A percentile compares a stretch with the other conserved stretches of the same genome.
Conservation (phyloP, 2,797 vertebrate genomes). For the Gobionotothen gibberifrons region DNA sequence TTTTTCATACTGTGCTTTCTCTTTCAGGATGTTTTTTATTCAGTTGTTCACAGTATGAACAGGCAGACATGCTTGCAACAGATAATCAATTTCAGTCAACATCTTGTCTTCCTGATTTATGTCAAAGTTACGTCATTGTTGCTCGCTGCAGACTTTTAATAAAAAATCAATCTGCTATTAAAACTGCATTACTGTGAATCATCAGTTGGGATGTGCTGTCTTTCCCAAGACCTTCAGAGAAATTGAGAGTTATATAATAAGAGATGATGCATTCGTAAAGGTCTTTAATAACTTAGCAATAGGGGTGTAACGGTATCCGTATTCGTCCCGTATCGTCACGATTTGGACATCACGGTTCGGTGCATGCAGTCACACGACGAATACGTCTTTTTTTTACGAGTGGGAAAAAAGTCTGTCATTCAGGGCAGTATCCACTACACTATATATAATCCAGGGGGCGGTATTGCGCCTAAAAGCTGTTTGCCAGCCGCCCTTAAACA, state of each 20-base stretch:
- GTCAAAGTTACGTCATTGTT: background rate
- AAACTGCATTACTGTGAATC: slow-evolving; percentile 4
- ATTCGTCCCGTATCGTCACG: too few relatives aligned
- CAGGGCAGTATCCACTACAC: too few relatives aligned
- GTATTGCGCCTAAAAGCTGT: too few relatives aligned
- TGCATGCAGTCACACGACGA: too few relatives aligned
- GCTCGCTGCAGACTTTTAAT: background rate
- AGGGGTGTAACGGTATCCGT: too few relatives aligned
- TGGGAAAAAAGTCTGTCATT: too few relatives aligned
- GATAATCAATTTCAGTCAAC: background rate
- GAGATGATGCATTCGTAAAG: background rate
- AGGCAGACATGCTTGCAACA: background rate
- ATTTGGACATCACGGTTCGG: too few relatives aligned
- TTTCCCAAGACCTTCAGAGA: background rate
- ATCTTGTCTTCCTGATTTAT: background rate
- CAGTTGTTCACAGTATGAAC: background rate
- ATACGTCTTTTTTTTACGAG: too few relatives aligned
- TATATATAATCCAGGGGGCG: too few relatives aligned
- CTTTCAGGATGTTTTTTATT: background rate
- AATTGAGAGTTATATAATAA: background rate
- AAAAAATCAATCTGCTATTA: background rate
- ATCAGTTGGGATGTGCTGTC: background rate
- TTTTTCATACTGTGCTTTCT: background rate
- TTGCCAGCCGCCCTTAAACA: too few relatives aligned
- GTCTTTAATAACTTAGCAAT: background rate